Conservation (phyloP, 2,888 invertebrate genomes). For the Acanthoscelides obtectus region DNA sequence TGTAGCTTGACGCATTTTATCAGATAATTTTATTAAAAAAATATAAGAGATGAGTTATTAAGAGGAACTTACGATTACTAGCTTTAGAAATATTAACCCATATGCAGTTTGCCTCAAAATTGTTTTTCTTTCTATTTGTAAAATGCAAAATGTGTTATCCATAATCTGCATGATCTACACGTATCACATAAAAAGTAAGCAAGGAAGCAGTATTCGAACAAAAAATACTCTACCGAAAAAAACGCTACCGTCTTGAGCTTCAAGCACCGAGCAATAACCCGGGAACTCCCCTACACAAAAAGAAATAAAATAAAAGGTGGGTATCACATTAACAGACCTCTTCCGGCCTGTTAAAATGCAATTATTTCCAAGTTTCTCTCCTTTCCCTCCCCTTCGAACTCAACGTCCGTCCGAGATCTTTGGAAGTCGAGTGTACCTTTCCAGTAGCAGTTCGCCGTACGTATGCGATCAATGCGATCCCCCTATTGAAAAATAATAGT, state of each 20-base stretch:
- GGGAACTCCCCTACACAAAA: not conserved
- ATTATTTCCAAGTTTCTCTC: constrained; percentile 44
- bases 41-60: too few species aligned
- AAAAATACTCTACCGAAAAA: not conserved
- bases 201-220: not conserved
- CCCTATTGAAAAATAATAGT: constrained; percentile 40
- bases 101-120: too few species aligned
- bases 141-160: too few species aligned
- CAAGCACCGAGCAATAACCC: not conserved
- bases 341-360: constrained; percentile 43
- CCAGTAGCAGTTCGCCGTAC: constrained; percentile 43
- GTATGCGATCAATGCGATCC: constrained; percentile 31
- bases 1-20: too few species aligned
- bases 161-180: too few species aligned
- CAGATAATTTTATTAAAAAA: too few species aligned
- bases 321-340: constrained; percentile 42
- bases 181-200: too few species aligned
- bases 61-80: too few species aligned
- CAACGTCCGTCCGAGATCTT: constrained; percentile 35
- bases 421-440: constrained; percentile 46
- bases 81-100: too few species aligned
- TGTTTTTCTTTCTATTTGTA: too few species aligned
- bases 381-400: constrained; percentile 19
- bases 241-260: not conserved
- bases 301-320: constrained; percentile 26